Percentiles rank a stretch among this genome's conserved stretches.
Conservation (phyloP, 2,797 vertebrate genomes). For the Passerculus sandwichensis region DNA sequence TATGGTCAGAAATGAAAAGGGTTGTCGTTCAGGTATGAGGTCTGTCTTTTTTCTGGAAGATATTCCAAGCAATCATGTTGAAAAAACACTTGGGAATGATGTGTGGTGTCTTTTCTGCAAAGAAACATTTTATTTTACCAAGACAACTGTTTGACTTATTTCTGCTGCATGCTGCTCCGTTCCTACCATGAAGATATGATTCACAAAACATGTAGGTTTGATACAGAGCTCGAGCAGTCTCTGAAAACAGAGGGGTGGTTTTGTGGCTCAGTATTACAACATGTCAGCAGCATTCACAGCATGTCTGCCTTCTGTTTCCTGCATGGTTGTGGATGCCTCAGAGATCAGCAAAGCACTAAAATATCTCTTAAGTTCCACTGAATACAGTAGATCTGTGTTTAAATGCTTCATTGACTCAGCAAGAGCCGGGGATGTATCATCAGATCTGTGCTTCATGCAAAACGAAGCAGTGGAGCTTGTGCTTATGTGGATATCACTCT, state of each 20-base stretch:
- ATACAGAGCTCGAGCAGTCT: not conserved
- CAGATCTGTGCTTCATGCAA: not conserved
- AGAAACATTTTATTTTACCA: not conserved
- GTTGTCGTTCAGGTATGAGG: not conserved
- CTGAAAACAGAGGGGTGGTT: not conserved
- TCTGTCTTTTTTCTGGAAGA: not conserved
- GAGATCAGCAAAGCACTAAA: not conserved
- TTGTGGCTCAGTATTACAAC: not conserved
- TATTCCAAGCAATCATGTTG: not conserved
- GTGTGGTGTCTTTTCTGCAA: not conserved
- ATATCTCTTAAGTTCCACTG: not conserved
- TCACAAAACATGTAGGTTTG: not conserved
- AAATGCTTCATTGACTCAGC: not conserved
- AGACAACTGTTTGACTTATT: not conserved
- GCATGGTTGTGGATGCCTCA: not conserved
- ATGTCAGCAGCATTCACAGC: not conserved
- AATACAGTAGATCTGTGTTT: not conserved
- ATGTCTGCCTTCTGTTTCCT: not conserved
- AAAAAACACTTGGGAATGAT: not conserved
- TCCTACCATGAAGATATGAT: not conserved
- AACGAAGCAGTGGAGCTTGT: not conserved
- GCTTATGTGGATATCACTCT: not conserved
- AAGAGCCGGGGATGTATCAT: not conserved
- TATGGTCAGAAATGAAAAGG: not conserved
- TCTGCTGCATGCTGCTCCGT: not conserved